Base-by-base conservation (phyloP, 1,140 invertebrate genomes). In the Solenopsis invicta region DNA sequence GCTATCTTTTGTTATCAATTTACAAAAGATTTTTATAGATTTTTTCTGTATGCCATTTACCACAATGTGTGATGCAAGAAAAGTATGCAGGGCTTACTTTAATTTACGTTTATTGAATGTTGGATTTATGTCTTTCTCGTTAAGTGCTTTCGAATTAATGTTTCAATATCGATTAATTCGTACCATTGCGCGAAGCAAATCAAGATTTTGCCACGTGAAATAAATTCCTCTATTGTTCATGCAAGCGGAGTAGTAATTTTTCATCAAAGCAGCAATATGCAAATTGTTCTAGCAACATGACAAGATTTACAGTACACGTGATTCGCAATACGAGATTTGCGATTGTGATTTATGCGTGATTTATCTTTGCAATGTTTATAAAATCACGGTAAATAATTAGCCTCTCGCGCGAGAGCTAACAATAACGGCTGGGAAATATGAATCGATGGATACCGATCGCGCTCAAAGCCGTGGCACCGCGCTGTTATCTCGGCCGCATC, bases 331-430 rank as follows among this genome's bases (percentile, higher is more conserved):
- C 18, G 41, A 61, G 80, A 52, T 61, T 61, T 48, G 54, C 54
- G 12, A 61, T 81, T 16, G 29, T 84, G 69, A 84, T 84, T 84
- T 21, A 84, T 50, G 13, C 54, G 41, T 34, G 16, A 29, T 29
- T 29, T 75, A 54, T 61, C 69, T 24, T 75, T 62, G 78, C 34
- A 29, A 81, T 71, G 41, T 84, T 84, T 84, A 61, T 84, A 84
- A 84, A 84, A 84, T 29, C 41, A 37, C n/a, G 41, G 24, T 74
- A 84, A 84, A 84, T 84, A 75, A 84, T 75, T 74, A 75, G 56
- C 21, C 80, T 74, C 54, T 59, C 24, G 41, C 41, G 37, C 41
- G 54, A 74, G 41, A 82, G 24, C 21, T 21, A 37, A 41, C 21
- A 74, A 74, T 54, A 59, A 81, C 52, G 52, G n/a, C 2, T 24